These are phyloP conservation scores for Coptodon bakossiorum DNA, from an alignment of 2,113 vertebrate species.

Conservation along the genomic window DNA sequence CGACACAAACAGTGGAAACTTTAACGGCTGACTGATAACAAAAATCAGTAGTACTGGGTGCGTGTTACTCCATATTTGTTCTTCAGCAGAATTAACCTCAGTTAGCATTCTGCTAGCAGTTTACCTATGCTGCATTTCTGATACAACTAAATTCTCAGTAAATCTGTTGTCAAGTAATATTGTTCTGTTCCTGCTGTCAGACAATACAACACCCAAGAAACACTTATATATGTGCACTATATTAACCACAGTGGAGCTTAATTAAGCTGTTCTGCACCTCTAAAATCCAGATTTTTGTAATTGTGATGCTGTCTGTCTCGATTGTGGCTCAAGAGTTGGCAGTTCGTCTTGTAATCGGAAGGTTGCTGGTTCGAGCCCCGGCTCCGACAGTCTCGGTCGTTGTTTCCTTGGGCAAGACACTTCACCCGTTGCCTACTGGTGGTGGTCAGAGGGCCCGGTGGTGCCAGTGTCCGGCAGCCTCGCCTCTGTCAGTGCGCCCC, in stretches of 20 bases:
- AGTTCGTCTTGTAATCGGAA: background rate
- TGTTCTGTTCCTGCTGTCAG: background rate
- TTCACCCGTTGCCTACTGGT: background rate
- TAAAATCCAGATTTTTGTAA: background rate
- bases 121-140: background rate
- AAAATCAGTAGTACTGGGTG: background rate
- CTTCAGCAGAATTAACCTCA: background rate
- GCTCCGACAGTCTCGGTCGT: background rate
- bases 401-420: background rate
- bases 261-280: background rate
- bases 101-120: background rate
- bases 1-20: background rate
- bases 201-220: background rate
- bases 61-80: background rate
- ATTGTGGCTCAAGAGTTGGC: background rate
- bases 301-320: background rate
- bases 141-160: background rate
- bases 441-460: background rate
- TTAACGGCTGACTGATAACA: background rate
- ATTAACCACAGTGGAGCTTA: background rate
- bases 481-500: fast-evolving
- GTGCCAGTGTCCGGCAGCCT: fast-evolving
- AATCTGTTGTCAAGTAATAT: background rate
- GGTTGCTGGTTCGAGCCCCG: fast-evolving
- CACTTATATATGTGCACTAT: background rate